These are phyloP conservation scores for Laspeyria flexula DNA, from an alignment of 2,888 invertebrate species.

Conservation along the genomic window DNA sequence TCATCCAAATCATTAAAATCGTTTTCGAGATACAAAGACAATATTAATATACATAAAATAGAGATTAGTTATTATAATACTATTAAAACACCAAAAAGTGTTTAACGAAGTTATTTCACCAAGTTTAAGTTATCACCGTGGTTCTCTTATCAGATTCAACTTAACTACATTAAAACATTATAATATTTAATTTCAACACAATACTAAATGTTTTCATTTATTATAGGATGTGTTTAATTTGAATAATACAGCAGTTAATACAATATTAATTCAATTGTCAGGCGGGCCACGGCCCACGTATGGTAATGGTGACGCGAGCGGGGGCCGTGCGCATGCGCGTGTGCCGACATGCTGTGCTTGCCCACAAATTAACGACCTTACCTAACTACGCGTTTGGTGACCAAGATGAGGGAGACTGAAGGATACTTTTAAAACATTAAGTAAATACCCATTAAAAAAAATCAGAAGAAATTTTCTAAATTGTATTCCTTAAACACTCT, in stretches of 20 bases:
- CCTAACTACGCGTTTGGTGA: slow-evolving; percentile 32
- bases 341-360: slow-evolving; percentile 58
- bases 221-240: slow-evolving; percentile 34
- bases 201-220: slow-evolving; percentile 37
- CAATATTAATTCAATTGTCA: slow-evolving; percentile 64
- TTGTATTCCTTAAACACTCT: too few relatives aligned
- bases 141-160: too few relatives aligned
- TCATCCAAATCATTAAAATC: too few relatives aligned
- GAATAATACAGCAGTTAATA: slow-evolving; percentile 42
- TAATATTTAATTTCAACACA: not conserved
- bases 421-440: not conserved
- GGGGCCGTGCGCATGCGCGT: slow-evolving; percentile 48
- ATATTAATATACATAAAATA: too few relatives aligned
- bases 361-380: slow-evolving; percentile 40
- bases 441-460: too few relatives aligned
- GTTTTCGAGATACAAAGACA: too few relatives aligned
- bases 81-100: too few relatives aligned
- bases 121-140: too few relatives aligned
- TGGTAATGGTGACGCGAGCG: slow-evolving; percentile 60
- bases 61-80: too few relatives aligned
- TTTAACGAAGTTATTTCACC: too few relatives aligned
- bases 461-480: too few relatives aligned
- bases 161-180: too few relatives aligned
- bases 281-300: slow-evolving; percentile 65
- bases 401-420: slow-evolving; percentile 8